Conservation (phyloP, 2,888 invertebrate genomes). For the Blastobasis lacticolella region DNA sequence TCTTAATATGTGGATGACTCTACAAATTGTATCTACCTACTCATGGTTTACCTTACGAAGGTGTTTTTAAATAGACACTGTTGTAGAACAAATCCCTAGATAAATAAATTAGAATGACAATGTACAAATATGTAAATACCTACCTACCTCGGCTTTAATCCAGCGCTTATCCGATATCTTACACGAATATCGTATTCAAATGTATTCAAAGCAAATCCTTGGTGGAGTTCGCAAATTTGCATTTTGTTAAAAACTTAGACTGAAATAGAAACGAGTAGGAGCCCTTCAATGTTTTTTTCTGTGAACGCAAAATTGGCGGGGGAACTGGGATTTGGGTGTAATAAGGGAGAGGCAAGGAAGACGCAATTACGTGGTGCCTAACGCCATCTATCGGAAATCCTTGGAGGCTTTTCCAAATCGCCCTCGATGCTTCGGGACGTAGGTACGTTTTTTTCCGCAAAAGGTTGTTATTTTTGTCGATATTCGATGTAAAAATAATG, state of each 20-base stretch:
- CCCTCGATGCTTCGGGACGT: constrained; percentile 66
- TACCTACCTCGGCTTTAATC: constrained; percentile 1
- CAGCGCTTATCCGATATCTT: constrained; percentile 15
- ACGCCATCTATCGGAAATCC: constrained; percentile 71
- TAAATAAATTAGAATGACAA: too few relatives aligned
- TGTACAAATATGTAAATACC: too few relatives aligned
- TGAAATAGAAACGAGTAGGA: background rate
- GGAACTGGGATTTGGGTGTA: constrained; percentile 20
- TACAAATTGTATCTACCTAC: too few relatives aligned
- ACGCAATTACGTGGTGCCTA: constrained; percentile 54
- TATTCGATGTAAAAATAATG: too few relatives aligned
- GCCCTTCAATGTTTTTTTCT: too few relatives aligned
- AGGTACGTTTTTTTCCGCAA: constrained; percentile 23
- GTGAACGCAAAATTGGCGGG: too few relatives aligned
- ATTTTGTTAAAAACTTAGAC: constrained; percentile 11
- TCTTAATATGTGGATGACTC: too few relatives aligned
- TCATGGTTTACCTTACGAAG: too few relatives aligned
- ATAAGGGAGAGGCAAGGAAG: constrained; percentile 30
- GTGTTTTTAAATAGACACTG: too few relatives aligned
- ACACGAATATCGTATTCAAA: constrained; percentile 34
- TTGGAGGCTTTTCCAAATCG: constrained; percentile 63
- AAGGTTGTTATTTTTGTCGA: constrained; percentile 14
- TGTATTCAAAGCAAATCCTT: constrained; percentile 34
- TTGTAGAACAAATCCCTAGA: too few relatives aligned
- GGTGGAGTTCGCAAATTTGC: constrained; percentile 19